Evolutionary conservation across 2,113 vertebrate genomes (phyloP), one percentile per base, ranked within the genome.

Genomic region (Dryoscopus gambensis): DNA sequence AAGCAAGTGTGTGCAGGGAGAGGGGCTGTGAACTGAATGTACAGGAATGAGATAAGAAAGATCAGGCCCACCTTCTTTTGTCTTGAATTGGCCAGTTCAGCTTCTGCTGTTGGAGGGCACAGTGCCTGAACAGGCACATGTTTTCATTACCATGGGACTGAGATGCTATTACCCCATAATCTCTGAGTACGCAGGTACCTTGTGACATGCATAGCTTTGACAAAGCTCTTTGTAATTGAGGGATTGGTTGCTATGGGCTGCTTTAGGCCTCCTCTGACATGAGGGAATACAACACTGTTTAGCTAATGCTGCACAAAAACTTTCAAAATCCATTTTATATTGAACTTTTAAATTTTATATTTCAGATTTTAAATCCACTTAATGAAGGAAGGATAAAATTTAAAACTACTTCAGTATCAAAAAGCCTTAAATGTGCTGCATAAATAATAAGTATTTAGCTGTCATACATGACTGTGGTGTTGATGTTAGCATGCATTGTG

Each of bases 201-300:
- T 55, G 30, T 70, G 52, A 55, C 30, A 24, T 24, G 6, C 37
- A 33, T 4, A 70, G 6, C 42, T 93, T 69, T 84, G 63, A 39
- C 28, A 94, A 95, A 94, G 69, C 60, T 55, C 56, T 84, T 89
- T 63, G 42, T 79, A 71, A 71, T 15, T 85, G 79, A 50, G 15
- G n/a, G 21, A 67, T 7, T 92, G 47, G 21, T 85, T 91, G 37
- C 46, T 46, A 20, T n/a, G 40, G 22, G 17, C n/a, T 89, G 17
- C 65, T 84, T 77, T 81, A 30, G 35, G 8, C 6, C 22, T 47
- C 12, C 50, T 78, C 42, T 75, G 44, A 53, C 2, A 1, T 42
- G 30, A 70, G 33, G 46, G 42, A 93, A 60, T 47, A 81, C 15
- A 68, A 15, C 6, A 22, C 11, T 67, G 6, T 84, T 91, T 91